Evolutionary conservation across 2,888 invertebrate genomes (phyloP).

Genomic region (Agonopterix arenella): DNA sequence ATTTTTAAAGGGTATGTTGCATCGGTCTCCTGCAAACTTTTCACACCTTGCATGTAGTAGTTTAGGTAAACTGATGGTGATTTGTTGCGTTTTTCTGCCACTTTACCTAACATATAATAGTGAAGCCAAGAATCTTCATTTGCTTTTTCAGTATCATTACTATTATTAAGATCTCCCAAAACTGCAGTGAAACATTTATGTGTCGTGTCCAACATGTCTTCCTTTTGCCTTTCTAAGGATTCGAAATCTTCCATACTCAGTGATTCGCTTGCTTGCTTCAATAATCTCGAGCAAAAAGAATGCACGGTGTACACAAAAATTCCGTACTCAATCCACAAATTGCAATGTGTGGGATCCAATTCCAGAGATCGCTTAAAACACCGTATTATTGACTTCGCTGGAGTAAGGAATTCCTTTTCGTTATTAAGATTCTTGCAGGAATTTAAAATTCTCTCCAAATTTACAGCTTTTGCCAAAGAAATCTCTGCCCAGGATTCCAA

Average conservation of each 20-base stretch:
- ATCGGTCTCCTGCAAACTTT: conserved; percentile 85
- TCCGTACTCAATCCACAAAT: conserved; percentile 94
- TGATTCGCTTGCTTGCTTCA: conserved; percentile 88
- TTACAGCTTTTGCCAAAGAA: conserved; percentile 86
- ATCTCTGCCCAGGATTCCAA: conserved; percentile 96
- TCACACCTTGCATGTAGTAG: conserved; percentile 88
- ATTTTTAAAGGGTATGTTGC: conserved; percentile 93
- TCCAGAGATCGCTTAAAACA: conserved; percentile 90
- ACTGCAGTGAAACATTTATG: conserved; percentile 86
- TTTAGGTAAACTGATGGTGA: conserved; percentile 85
- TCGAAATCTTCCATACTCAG: conserved; percentile 86
- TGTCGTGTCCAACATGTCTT: conserved; percentile 87
- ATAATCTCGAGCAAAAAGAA: conserved; percentile 90
- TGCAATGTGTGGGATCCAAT: conserved; percentile 83
- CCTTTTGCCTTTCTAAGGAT: conserved; percentile 84
- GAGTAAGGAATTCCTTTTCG: conserved; percentile 80
- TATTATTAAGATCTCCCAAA: conserved; percentile 76
- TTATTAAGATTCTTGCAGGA: conserved; percentile 79
- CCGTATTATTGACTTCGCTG: conserved; percentile 83
- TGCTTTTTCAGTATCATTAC: conserved; percentile 69
- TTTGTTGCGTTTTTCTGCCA: conserved; percentile 90
- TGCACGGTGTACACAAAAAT: conserved; percentile 93
- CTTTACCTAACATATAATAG: conserved; percentile 97
- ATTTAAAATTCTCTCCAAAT: conserved; percentile 88
- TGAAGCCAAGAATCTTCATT: conserved; percentile 94